Base-by-base conservation (phyloP, 1,140 invertebrate genomes). In the Tetramorium alpestre region DNA sequence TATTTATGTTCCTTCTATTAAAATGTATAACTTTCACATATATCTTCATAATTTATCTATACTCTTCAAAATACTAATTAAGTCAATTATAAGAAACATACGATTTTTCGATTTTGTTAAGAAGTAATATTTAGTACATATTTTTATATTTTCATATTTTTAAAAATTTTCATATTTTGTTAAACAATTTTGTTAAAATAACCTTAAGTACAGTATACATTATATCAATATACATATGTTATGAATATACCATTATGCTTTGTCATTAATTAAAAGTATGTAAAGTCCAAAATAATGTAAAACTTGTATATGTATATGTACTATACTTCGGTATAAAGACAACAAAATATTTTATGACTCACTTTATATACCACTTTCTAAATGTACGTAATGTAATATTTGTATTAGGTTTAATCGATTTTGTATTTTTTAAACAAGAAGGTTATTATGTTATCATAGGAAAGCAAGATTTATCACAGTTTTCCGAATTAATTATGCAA, bases 381-480 rank as follows among this genome's bases (percentile, higher is more conserved):
- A 82, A 67, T 41, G 16, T 44, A 6, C 22, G 22, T 22, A 22
- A 22, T 22, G 22, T 22, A 22, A 22, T 58, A 0, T 78, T 44
- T 77, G 6, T 1, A 18, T 67, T 3, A 76, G 1, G 4, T 28
- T 25, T 64, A 64, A 62, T 28, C n/a, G 3, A 28, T 28, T 72
- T 2, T 38, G 25, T 51, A 56, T n/a, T 44, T 41, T 70, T 70
- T 38, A 77, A n/a, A 44, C 22, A 25, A 60, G 18, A 0, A 49
- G 13, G 5, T 25, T 54, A 28, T 13, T 75, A 73, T 60, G 38
- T 58, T 41, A 56, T 73, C 41, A 51, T 78, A 69, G 33, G 13
- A 60, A 80, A 82, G 41, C 1, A 72, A 84, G 25, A 73, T 73
- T 84, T 73, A 84, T 84, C 80, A 84, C 80, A 84, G 80, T 38